Percentiles rank a stretch among this genome's conserved stretches.
Conservation (phyloP, 2,797 vertebrate genomes). For the Argentina silus region DNA sequence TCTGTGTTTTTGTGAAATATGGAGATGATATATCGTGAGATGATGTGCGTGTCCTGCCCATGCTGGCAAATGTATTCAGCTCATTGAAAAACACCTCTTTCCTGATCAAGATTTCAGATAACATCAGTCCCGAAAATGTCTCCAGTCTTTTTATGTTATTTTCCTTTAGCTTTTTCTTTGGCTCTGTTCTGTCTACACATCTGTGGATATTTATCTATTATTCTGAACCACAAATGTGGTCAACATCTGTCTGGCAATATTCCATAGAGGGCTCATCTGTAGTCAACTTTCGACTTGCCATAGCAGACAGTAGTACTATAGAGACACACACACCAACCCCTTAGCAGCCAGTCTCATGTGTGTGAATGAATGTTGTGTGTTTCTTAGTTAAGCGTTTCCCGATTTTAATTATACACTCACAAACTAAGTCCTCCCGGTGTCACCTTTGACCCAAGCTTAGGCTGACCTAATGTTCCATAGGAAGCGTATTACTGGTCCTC, state of each 20-base stretch:
- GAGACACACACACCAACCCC: background rate
- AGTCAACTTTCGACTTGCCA: constrained; percentile 56
- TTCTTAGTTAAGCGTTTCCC: background rate
- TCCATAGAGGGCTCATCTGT: constrained; percentile 64
- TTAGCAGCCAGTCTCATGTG: background rate
- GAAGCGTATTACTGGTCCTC: constrained; percentile 5
- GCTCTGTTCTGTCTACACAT: constrained; percentile 64
- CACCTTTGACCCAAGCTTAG: constrained; percentile 34
- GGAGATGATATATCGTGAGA: constrained; percentile 12
- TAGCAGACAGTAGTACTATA: background rate
- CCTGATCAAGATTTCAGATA: constrained; percentile 61
- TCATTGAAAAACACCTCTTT: constrained; percentile 37
- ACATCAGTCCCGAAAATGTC: constrained; percentile 46
- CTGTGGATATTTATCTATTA: constrained; percentile 77
- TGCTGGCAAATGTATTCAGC: constrained; percentile 45
- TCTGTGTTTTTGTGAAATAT: background rate
- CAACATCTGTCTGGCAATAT: constrained; percentile 74
- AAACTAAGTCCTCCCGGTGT: constrained; percentile 21
- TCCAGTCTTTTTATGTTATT: constrained; percentile 52
- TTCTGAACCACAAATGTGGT: constrained; percentile 71
- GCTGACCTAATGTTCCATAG: constrained; percentile 35
- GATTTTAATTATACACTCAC: background rate
- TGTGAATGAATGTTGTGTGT: background rate
- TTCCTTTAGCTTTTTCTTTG: constrained; percentile 32
- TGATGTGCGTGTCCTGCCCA: constrained; percentile 27